These are phyloP conservation scores for Crotalus helleri DNA, from an alignment of 2,113 vertebrate genomes.

Conservation along the genomic window DNA sequence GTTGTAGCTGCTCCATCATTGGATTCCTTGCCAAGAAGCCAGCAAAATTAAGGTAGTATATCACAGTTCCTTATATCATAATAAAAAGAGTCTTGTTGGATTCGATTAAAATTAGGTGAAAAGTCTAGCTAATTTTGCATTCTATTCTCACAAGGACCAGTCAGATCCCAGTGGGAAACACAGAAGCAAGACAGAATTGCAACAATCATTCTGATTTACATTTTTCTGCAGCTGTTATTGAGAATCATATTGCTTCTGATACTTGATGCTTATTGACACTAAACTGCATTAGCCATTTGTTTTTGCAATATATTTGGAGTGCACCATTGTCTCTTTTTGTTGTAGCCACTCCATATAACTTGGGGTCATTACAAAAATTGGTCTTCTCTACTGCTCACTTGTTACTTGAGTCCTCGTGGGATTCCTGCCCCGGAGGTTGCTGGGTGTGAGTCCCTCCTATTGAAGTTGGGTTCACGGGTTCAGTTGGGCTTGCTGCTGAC, in stretches of 20 bases:
- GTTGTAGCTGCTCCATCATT: not conserved
- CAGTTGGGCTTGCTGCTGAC: too few species aligned
- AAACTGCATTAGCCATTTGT: not conserved
- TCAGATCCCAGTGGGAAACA: not conserved
- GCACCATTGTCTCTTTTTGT: not conserved
- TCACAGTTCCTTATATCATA: not conserved
- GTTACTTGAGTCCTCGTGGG: not conserved
- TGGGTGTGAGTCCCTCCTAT: too few species aligned
- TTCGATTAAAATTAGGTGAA: not conserved
- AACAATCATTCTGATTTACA: not conserved
- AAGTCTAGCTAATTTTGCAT: not conserved
- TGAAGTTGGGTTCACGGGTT: too few species aligned
- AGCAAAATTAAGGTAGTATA: not conserved
- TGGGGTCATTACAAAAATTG: not conserved
- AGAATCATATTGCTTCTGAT: not conserved
- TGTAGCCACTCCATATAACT: not conserved
- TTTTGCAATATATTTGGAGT: not conserved
- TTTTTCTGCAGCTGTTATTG: not conserved
- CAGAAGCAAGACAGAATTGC: not conserved
- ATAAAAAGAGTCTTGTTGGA: not conserved
- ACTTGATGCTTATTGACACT: not conserved
- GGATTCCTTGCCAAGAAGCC: not conserved
- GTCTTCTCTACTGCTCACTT: not conserved
- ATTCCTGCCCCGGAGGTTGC: too few species aligned
- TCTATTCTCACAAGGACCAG: not conserved